Conservation (phyloP, 2,888 invertebrate genomes). For the Dynastes maya region DNA sequence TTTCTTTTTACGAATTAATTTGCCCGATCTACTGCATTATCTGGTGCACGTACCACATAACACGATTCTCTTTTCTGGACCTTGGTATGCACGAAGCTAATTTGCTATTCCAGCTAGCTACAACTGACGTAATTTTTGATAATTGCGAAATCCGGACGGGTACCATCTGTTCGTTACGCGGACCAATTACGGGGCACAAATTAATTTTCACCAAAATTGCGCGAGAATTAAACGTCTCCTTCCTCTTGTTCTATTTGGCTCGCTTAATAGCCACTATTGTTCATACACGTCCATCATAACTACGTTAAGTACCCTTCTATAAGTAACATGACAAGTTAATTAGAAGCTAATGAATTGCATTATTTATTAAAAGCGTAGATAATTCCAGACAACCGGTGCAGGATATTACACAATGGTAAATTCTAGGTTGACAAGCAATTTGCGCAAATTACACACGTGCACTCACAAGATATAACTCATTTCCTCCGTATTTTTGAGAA, state of each 20-base stretch:
- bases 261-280: background rate
- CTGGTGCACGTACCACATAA: background rate
- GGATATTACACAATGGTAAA: background rate
- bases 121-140: background rate
- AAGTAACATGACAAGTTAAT: background rate
- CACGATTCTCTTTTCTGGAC: background rate
- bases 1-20: constrained; percentile 43
- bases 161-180: background rate
- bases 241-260: background rate
- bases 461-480: too few relatives aligned
- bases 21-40: background rate
- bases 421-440: background rate
- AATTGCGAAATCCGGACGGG: background rate
- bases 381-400: background rate
- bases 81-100: background rate
- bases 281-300: background rate
- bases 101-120: background rate
- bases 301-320: background rate
- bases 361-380: background rate
- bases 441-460: background rate
- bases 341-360: background rate
- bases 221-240: background rate
- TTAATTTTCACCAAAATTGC: background rate
- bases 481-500: too few relatives aligned
- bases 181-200: background rate